phyloP scores from a whole-genome alignment of 2,797 vertebrate species.

The Pelodytes ibericus region DNA sequence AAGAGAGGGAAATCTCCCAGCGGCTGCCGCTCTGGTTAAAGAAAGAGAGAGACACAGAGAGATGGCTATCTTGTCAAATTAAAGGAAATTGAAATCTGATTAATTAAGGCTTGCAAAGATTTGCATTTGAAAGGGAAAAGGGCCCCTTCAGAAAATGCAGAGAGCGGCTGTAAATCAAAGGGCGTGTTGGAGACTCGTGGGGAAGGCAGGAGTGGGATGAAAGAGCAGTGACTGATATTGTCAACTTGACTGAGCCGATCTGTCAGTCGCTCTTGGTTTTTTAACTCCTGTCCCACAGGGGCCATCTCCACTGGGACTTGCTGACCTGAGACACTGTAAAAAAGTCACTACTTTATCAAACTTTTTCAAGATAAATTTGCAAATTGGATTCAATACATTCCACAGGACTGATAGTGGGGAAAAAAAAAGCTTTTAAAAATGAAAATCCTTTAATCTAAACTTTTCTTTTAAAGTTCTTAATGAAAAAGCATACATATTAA shows the following conservation, averaged over 20 bases:
- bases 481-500: no score
- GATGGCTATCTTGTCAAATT: constrained; percentile 58
- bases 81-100: constrained; percentile 58
- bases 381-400: constrained; percentile 22
- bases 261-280: constrained; percentile 48
- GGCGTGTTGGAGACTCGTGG: constrained; percentile 53
- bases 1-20: constrained; percentile 50
- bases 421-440: no score
- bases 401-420: not conserved
- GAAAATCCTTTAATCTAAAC: not conserved
- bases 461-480: constrained; percentile 8
- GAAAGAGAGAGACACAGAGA: constrained; percentile 47
- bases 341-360: constrained; percentile 47
- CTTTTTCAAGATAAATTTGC: constrained; percentile 47
- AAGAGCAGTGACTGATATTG: constrained; percentile 54
- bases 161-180: constrained; percentile 56
- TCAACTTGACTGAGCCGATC: constrained; percentile 53
- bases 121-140: constrained; percentile 56
- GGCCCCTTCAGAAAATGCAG: constrained; percentile 52
- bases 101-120: constrained; percentile 56
- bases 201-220: constrained; percentile 54
- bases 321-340: constrained; percentile 48
- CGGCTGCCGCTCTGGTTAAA: constrained; percentile 37
- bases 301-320: constrained; percentile 29
- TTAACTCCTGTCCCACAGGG: constrained; percentile 45